Evolutionary conservation across 2,113 vertebrate genomes (phyloP).

Genomic region (Columbina picui): DNA sequence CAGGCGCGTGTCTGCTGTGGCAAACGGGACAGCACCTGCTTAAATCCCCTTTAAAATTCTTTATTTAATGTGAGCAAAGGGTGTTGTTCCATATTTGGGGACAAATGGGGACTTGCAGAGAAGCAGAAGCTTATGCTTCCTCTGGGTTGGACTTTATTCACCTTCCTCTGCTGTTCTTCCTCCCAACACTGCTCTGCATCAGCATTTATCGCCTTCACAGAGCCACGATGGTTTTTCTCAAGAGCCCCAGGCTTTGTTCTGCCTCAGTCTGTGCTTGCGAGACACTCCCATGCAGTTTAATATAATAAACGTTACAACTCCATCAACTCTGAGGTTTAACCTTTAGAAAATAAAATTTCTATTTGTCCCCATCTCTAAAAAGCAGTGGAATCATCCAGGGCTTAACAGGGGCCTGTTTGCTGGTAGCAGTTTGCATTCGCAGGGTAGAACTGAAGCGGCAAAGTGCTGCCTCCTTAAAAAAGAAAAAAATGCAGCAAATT

Average conservation of each 20-base stretch:
- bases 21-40: not conserved
- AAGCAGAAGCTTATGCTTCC: not conserved
- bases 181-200: not conserved
- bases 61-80: not conserved
- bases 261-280: not conserved
- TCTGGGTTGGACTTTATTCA: not conserved
- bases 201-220: not conserved
- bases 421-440: not conserved
- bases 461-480: not conserved
- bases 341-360: not conserved
- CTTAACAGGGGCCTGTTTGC: not conserved
- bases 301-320: not conserved
- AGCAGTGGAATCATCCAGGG: not conserved
- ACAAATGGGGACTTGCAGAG: not conserved
- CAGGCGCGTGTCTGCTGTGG: rapidly evolving
- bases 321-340: not conserved
- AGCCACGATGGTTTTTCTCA: not conserved
- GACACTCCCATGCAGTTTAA: not conserved
- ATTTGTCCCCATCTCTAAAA: not conserved
- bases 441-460: not conserved
- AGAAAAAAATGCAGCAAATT: not conserved
- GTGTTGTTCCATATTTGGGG: not conserved
- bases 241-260: not conserved
- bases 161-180: not conserved
- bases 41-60: not conserved